phyloP scores from a whole-genome alignment of 1,140 invertebrate genomes.

The Arion vulgaris region DNA sequence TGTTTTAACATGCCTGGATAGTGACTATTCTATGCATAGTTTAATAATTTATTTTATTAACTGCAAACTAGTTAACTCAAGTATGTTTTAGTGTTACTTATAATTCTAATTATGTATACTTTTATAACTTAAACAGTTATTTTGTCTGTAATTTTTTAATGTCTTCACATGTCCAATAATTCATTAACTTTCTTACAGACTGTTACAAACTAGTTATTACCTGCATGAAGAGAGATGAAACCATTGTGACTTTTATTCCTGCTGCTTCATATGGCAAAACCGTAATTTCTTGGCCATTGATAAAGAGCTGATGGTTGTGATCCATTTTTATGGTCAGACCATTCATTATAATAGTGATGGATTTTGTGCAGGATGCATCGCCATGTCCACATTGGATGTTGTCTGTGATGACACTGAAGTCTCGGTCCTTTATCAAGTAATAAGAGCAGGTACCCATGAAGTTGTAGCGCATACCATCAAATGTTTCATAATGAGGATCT shows the following conservation, averaged over 20 bases:
- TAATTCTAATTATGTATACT: neutral
- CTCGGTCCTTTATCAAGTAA: constrained; percentile 80
- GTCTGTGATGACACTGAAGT: constrained; percentile 84
- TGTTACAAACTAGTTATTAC: constrained; percentile 40
- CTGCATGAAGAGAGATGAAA: constrained; percentile 78
- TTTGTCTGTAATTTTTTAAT: no score
- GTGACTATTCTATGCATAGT: no score
- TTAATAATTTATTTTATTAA: no score
- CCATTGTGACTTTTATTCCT: constrained; percentile 78
- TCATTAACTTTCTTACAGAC: neutral
- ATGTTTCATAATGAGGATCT: constrained; percentile 92
- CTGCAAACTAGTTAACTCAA: no score
- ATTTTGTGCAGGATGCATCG: constrained; percentile 86
- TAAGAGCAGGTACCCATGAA: constrained; percentile 93
- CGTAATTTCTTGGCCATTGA: constrained; percentile 80
- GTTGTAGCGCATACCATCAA: constrained; percentile 87
- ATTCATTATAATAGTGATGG: constrained; percentile 75
- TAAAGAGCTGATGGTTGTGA: constrained; percentile 58
- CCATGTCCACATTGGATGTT: constrained; percentile 85
- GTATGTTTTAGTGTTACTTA: neutral
- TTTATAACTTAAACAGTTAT: neutral
- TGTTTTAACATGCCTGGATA: no score
- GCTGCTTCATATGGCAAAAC: constrained; percentile 78
- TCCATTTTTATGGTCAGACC: constrained; percentile 56
- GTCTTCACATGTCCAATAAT: neutral